Evolutionary conservation across 2,797 vertebrate species (phyloP).

Genomic region (Enteromius afrohamiltoni): DNA sequence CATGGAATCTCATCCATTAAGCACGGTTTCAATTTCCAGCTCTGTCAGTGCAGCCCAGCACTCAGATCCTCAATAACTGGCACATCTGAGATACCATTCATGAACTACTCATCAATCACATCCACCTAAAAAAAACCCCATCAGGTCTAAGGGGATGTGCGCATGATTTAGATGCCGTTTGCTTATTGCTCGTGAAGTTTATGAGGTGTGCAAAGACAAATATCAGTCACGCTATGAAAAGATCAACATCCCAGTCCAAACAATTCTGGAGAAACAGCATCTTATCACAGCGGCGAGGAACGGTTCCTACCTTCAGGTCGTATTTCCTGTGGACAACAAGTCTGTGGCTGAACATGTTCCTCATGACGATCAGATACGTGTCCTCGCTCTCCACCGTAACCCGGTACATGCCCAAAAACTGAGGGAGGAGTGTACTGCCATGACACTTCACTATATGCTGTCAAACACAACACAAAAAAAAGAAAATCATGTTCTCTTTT

Average conservation of each 20-base stretch:
- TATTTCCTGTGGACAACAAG: slow-evolving; percentile 93
- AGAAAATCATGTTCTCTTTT: neutral
- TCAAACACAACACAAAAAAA: slow-evolving; percentile 20
- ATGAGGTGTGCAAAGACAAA: slow-evolving; percentile 17
- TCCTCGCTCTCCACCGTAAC: slow-evolving; percentile 92
- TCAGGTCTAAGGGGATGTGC: neutral
- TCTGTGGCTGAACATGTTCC: slow-evolving; percentile 95
- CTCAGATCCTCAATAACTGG: neutral
- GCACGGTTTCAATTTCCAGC: neutral
- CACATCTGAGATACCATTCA: neutral
- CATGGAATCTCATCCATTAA: neutral
- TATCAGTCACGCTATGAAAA: neutral
- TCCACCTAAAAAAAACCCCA: neutral
- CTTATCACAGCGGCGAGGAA: neutral
- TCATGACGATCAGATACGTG: slow-evolving; percentile 93
- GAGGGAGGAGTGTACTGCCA: slow-evolving; percentile 89
- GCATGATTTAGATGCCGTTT: neutral
- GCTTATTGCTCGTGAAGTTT: neutral
- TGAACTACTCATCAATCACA: slow-evolving; percentile 1
- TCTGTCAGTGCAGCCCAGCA: neutral
- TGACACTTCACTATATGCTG: slow-evolving; percentile 97
- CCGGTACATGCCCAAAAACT: slow-evolving; percentile 95
- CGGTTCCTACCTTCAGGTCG: slow-evolving; percentile 88
- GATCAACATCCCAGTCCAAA: neutral
- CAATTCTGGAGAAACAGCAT: neutral